These are phyloP conservation scores for Criorhina ranunculi DNA, from an alignment of 2,888 invertebrate genomes.

Conservation along the genomic window DNA sequence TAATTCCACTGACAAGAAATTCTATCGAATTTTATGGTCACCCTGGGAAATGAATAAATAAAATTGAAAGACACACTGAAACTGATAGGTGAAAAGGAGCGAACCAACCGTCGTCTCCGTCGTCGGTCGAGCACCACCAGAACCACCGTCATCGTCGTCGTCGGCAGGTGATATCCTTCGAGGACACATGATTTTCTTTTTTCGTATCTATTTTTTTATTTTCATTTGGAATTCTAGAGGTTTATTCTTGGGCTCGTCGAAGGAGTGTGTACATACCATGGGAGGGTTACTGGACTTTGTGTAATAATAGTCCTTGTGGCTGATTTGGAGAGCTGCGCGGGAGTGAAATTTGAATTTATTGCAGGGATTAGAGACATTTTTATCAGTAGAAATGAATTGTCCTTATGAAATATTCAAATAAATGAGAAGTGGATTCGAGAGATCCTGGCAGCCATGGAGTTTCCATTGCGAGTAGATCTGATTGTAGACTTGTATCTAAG, in stretches of 20 bases:
- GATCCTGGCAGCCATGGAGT: not conserved
- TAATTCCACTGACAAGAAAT: conserved; percentile 73
- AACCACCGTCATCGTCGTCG: not conserved
- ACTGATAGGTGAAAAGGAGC: conserved; percentile 58
- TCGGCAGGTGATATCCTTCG: conserved; percentile 57
- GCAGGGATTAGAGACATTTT: conserved; percentile 71
- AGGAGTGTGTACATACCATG: not conserved
- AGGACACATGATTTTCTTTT: conserved; percentile 66
- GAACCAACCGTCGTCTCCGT: not conserved
- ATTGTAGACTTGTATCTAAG: conserved; percentile 28
- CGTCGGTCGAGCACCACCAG: conserved; percentile 5
- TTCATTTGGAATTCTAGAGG: conserved; percentile 31
- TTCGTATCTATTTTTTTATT: conserved; percentile 8
- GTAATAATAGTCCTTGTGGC: conserved; percentile 32
- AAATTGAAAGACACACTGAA: conserved; percentile 65
- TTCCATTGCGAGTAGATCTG: not conserved
- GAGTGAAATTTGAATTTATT: conserved; percentile 73
- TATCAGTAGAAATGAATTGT: conserved; percentile 71
- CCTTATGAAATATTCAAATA: conserved; percentile 74
- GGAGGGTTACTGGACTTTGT: conserved; percentile 44
- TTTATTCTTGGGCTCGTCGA: not conserved
- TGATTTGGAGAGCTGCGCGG: conserved; percentile 16
- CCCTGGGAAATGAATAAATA: conserved; percentile 76
- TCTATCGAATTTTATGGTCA: conserved; percentile 76
- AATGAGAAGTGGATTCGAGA: conserved; percentile 53